These are phyloP conservation scores for Cephus spinipes DNA, from an alignment of 2,888 invertebrate species.

Conservation along the genomic window DNA sequence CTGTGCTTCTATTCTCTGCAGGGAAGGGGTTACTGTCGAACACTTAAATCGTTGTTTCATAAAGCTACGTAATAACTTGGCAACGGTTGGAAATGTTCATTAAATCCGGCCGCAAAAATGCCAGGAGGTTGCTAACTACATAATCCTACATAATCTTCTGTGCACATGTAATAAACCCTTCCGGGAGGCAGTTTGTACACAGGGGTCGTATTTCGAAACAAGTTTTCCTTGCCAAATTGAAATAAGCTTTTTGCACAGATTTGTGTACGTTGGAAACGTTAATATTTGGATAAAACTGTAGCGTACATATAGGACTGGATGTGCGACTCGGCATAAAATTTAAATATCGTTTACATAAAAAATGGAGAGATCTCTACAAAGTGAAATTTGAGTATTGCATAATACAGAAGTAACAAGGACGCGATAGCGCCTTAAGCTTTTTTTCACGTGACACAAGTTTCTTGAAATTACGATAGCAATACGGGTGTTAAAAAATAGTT, in stretches of 20 bases:
- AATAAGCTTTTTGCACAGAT: background rate
- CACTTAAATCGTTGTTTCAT: background rate
- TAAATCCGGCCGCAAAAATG: background rate
- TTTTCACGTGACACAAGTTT: background rate
- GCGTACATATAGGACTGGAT: background rate
- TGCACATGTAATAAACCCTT: background rate
- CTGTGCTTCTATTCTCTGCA: background rate
- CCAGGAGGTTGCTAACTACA: background rate
- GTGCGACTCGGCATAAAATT: background rate
- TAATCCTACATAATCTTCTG: background rate
- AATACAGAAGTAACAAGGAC: too few species aligned
- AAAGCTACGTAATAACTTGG: background rate
- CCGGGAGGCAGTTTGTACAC: background rate
- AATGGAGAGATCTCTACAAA: too few species aligned
- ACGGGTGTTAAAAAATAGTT: background rate
- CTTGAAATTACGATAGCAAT: background rate
- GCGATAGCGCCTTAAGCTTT: too few species aligned
- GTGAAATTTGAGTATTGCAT: too few species aligned
- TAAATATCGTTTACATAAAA: too few species aligned
- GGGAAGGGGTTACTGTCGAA: background rate
- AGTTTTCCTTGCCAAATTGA: background rate
- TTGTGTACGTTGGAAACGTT: background rate
- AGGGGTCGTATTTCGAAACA: background rate
- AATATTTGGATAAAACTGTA: background rate
- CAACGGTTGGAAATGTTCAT: background rate